Base-by-base conservation (phyloP, 2,113 vertebrate genomes). In the Oceanites oceanicus region DNA sequence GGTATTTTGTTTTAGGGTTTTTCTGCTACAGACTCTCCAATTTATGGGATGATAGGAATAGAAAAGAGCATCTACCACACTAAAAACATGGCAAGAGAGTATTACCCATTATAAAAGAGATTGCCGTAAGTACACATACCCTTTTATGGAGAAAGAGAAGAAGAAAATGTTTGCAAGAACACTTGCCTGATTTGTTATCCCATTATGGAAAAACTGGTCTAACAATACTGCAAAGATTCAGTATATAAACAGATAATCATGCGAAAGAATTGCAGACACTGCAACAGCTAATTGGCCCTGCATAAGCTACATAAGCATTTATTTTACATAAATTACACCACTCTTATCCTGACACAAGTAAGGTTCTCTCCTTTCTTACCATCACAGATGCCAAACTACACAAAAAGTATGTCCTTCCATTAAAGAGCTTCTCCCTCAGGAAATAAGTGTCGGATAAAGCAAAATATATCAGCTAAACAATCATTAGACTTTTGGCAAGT, bases 101-200 rank as follows among this genome's bases (percentile, higher is more conserved):
- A 87, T 58, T 90, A 85, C 16, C 18, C 73, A 42, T 55, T 87
- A 45, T 30, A 56, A 95, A 88, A 82, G 34, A 82, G 55, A 92
- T 40, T 92, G 47, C 62, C 23, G 15, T 63, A 75, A 84, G 86
- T 44, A 89, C 75, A 82, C 84, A 73, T 70, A 88, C 2, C 96
- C 96, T 93, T 97, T 95, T 97, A 96, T 84, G 94, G 97, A 81
- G 47, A 95, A 78, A 86, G 55, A 94, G 76, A 77, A 80, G 75
- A 92, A 91, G 76, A 91, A 91, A 91, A 90, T 23, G 19, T 90
- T 67, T 90, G 49, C 62, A 82, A 82, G 84, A 95, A 50, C 44
- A 82, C 49, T 94, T 90, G 90, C 79, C 61, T 65, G 87, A 88
- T 96, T 75, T 79, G 27, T 96, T 94, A 84, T 25, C 94, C 94